Conservation (phyloP, 1,140 invertebrate species). For the Ceratina australensis region DNA sequence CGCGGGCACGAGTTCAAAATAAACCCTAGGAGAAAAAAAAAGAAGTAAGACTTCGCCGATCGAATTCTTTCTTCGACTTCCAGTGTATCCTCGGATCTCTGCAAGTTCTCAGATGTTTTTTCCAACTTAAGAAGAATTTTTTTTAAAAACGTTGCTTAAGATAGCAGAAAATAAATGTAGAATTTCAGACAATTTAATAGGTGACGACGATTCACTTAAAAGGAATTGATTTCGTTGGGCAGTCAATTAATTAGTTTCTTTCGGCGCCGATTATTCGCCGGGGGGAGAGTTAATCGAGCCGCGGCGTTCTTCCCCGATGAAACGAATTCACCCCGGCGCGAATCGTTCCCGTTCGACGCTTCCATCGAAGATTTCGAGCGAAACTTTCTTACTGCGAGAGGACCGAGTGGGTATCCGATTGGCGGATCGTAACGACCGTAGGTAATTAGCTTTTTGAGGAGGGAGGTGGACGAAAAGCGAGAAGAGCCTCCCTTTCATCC, state of each 20-base stretch:
- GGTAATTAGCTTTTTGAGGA: slow-evolving; percentile 53
- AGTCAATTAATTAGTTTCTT: no score
- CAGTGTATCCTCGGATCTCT: neutral
- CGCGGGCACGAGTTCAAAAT: neutral
- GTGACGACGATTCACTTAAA: no score
- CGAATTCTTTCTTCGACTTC: neutral
- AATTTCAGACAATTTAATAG: no score
- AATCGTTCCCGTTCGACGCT: neutral
- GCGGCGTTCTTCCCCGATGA: neutral
- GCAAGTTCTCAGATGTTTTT: neutral
- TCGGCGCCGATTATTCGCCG: no score
- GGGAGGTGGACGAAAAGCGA: slow-evolving; percentile 10
- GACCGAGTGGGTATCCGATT: neutral
- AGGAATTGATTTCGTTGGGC: no score
- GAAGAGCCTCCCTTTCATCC: neutral
- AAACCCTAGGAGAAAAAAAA: neutral
- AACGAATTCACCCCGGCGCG: neutral
- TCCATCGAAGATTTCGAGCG: slow-evolving; percentile 13
- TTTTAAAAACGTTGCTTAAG: no score
- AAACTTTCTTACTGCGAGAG: neutral
- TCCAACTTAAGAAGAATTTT: no score
- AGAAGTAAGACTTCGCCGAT: neutral
- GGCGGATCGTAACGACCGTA: slow-evolving; percentile 32
- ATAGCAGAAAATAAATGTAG: no score
- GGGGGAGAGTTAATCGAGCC: neutral